Percentiles rank a stretch among this genome's conserved stretches.
phyloP scores from a whole-genome alignment of 2,113 vertebrate genomes.

The Chiloscyllium plagiosum region DNA sequence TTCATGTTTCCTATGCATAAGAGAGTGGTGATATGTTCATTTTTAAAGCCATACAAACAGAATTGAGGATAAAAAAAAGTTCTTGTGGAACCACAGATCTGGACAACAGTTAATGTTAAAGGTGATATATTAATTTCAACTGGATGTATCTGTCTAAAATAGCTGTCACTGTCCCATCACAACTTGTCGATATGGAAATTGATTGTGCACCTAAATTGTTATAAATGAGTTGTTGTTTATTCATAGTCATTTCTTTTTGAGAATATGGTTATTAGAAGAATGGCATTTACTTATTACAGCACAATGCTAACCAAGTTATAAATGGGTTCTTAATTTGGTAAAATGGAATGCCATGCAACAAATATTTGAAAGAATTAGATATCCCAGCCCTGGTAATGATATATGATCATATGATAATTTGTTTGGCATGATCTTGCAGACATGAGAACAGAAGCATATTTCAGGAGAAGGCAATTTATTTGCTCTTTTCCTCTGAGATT shows the following conservation, averaged over 20 bases:
- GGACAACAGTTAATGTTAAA: background rate
- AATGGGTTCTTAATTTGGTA: background rate
- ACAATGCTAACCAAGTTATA: background rate
- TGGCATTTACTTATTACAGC: background rate
- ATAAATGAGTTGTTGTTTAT: background rate
- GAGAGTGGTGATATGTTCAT: background rate
- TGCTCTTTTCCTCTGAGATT: background rate
- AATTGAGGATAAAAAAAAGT: background rate
- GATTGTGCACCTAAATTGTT: background rate
- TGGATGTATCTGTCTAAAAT: background rate
- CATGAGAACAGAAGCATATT: background rate
- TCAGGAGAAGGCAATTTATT: background rate
- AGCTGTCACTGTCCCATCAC: background rate
- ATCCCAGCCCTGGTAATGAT: background rate
- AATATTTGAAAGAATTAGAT: background rate
- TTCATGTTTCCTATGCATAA: background rate
- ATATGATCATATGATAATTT: background rate
- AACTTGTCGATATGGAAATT: background rate
- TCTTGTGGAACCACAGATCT: background rate
- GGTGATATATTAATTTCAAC: background rate
- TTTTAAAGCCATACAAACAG: background rate
- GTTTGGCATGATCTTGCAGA: background rate
- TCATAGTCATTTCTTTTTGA: background rate
- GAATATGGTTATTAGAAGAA: background rate
- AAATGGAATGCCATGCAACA: background rate